Evolutionary conservation across 2,113 vertebrate genomes (phyloP).

Genomic region (Dendropsophus ebraccatus): DNA sequence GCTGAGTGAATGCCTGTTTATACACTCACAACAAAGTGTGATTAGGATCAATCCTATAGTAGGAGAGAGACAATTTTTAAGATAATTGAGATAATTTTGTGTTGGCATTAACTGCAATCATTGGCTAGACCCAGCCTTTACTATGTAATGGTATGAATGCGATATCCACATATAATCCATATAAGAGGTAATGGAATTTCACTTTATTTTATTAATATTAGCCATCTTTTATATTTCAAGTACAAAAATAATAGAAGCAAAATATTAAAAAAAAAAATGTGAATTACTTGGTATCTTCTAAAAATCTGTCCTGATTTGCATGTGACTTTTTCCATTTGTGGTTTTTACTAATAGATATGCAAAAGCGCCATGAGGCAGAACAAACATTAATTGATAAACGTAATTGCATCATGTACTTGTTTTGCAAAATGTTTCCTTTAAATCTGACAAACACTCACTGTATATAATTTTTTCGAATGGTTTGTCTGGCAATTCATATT

Average conservation of each 20-base stretch:
- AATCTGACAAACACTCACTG: background rate
- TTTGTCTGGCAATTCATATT: slow-evolving; percentile 28
- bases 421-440: slow-evolving; percentile 38
- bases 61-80: too few relatives aligned
- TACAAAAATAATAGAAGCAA: too few relatives aligned
- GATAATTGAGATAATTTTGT: too few relatives aligned
- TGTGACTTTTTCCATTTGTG: background rate
- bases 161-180: too few relatives aligned
- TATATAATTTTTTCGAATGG: background rate
- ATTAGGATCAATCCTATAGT: too few relatives aligned
- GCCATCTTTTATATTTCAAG: too few relatives aligned
- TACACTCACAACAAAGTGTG: too few relatives aligned
- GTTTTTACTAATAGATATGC: background rate
- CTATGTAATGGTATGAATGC: too few relatives aligned
- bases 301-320: background rate
- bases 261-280: background rate
- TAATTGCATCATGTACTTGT: slow-evolving; percentile 23
- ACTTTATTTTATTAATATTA: too few relatives aligned
- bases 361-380: slow-evolving; percentile 25
- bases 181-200: background rate
- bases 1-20: too few relatives aligned
- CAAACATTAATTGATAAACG: slow-evolving; percentile 31
- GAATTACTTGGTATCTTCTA: background rate
- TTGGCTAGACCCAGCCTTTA: too few relatives aligned
- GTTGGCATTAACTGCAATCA: too few relatives aligned